phyloP scores from a whole-genome alignment of 2,888 invertebrate species.

The Brachyptera risi region DNA sequence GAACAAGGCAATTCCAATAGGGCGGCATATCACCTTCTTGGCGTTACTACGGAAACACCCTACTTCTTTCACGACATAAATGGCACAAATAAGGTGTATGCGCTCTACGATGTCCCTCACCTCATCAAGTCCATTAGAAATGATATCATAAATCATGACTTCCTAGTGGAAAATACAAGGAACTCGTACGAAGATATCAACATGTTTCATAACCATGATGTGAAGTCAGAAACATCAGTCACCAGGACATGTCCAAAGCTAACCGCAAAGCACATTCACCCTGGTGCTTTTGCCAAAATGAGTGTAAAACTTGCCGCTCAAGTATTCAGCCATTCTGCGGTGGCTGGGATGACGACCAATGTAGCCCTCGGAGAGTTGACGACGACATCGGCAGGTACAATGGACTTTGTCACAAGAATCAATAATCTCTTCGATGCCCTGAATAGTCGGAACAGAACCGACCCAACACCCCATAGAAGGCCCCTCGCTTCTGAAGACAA shows the following conservation, averaged over 20 bases:
- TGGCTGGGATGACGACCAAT: slow-evolving; percentile 24
- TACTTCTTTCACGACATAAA: slow-evolving; percentile 23
- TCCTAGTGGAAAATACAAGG: slow-evolving; percentile 19
- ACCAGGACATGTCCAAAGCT: slow-evolving; percentile 35
- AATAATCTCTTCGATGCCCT: slow-evolving; percentile 4
- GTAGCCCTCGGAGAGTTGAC: background rate
- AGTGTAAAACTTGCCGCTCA: slow-evolving; percentile 35
- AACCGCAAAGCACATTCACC: slow-evolving; percentile 34
- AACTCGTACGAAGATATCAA: slow-evolving; percentile 30
- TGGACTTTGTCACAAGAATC: background rate
- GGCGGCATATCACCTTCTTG: slow-evolving; percentile 30
- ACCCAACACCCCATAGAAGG: slow-evolving; percentile 8
- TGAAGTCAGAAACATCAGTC: slow-evolving; percentile 28
- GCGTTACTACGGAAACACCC: slow-evolving; percentile 31
- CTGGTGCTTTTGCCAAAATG: slow-evolving; percentile 35
- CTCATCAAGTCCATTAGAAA: slow-evolving; percentile 35
- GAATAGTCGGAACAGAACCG: background rate
- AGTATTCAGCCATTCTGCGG: slow-evolving; percentile 36
- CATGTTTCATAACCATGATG: background rate
- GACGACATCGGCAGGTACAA: background rate
- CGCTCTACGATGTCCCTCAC: slow-evolving; percentile 34
- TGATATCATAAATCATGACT: slow-evolving; percentile 31
- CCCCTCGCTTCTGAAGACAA: slow-evolving; percentile 14
- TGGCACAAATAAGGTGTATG: slow-evolving; percentile 30
- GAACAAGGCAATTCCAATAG: slow-evolving; percentile 34